A percentile compares a stretch with the other conserved stretches of the same genome.
These are phyloP conservation scores for Himalopsyche kuldschensis DNA, from an alignment of 2,888 invertebrate species.

Conservation along the genomic window DNA sequence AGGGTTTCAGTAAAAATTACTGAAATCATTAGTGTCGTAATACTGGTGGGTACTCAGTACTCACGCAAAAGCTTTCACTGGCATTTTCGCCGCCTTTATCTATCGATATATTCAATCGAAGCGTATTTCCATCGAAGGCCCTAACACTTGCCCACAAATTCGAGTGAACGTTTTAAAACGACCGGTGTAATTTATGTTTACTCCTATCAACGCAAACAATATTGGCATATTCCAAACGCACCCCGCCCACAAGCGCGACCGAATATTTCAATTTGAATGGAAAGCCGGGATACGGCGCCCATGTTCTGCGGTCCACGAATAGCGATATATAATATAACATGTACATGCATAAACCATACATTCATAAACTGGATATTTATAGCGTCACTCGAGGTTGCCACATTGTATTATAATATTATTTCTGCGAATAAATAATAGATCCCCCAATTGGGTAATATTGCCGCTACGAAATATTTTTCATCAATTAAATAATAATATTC, in stretches of 20 bases:
- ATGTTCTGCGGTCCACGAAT: not conserved
- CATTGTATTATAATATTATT: too few species aligned
- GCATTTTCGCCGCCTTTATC: not conserved
- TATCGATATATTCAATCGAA: not conserved
- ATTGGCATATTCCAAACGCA: slow-evolving; percentile 3
- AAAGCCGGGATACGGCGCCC: not conserved
- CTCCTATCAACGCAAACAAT: slow-evolving; percentile 11
- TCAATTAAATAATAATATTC: too few species aligned
- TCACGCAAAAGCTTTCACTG: too few species aligned
- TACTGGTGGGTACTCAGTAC: too few species aligned
- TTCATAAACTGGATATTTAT: not conserved
- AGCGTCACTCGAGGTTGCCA: not conserved
- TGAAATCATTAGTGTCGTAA: too few species aligned
- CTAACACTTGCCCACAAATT: not conserved
- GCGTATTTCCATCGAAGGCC: not conserved
- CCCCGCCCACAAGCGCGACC: slow-evolving; percentile 7
- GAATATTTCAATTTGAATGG: slow-evolving; percentile 7
- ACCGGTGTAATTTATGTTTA: slow-evolving; percentile 5
- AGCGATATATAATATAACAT: not conserved
- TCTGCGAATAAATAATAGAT: too few species aligned
- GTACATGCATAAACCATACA: not conserved
- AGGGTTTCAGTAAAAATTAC: too few species aligned
- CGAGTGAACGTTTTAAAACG: not conserved
- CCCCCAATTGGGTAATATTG: too few species aligned
- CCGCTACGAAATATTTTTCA: too few species aligned